A percentile compares a stretch with the other conserved stretches of the same genome.
These are phyloP conservation scores for Naso thynnoides DNA, from an alignment of 2,797 vertebrate species.

Conservation along the genomic window DNA sequence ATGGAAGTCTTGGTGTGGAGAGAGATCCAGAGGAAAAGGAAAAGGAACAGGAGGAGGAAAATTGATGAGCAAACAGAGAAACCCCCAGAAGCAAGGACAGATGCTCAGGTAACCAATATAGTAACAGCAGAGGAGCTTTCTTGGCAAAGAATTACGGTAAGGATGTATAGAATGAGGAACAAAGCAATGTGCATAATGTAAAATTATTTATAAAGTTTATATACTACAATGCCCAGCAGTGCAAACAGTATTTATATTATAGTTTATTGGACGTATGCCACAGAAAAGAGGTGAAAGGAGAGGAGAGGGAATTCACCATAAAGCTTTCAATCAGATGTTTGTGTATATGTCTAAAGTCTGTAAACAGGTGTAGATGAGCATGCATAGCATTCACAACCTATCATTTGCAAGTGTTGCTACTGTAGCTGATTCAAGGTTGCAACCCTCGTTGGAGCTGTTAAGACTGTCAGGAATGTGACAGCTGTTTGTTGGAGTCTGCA, in stretches of 20 bases:
- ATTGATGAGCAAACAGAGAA: slow-evolving; percentile 37
- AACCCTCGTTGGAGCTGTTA: too few relatives aligned
- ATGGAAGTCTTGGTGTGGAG: slow-evolving; percentile 7
- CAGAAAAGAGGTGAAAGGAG: neutral
- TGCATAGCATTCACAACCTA: neutral
- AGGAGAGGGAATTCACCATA: neutral
- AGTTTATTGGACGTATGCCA: neutral
- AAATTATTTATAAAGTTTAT: slow-evolving; percentile 24
- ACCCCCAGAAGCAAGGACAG: slow-evolving; percentile 21
- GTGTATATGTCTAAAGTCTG: neutral
- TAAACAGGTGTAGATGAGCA: neutral
- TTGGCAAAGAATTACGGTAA: neutral
- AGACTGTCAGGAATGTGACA: neutral
- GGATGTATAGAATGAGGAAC: slow-evolving; percentile 22
- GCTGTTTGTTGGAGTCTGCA: neutral
- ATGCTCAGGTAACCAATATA: slow-evolving; percentile 32
- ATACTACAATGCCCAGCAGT: neutral
- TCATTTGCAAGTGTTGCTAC: neutral
- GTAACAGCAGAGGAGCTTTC: neutral
- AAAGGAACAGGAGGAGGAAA: neutral
- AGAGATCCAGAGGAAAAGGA: slow-evolving; percentile 24
- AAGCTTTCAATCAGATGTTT: neutral
- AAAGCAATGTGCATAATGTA: slow-evolving; percentile 11
- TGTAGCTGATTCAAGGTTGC: neutral
- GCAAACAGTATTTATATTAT: neutral